Percentiles rank a stretch among this genome's conserved stretches.
Evolutionary conservation across 2,113 vertebrate species (phyloP).

Genomic region (Pleuronectes platessa): DNA sequence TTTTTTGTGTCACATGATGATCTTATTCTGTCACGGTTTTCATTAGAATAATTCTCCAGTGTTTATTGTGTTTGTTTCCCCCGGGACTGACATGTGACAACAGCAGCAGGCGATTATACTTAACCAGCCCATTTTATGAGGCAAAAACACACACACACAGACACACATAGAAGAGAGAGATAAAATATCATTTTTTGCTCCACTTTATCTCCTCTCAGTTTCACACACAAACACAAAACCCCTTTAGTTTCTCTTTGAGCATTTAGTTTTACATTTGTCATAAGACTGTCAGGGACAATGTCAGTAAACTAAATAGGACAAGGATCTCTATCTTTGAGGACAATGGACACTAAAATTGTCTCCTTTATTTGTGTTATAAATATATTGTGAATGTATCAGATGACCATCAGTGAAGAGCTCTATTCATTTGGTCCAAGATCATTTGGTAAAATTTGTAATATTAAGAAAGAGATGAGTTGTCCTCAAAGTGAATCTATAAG

Average conservation of each 20-base stretch:
- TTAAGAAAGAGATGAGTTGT: neutral
- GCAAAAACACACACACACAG: neutral
- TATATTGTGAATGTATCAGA: no score
- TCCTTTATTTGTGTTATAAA: no score
- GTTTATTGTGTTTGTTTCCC: constrained; percentile 19
- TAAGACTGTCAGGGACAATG: neutral
- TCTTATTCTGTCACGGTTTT: constrained; percentile 17
- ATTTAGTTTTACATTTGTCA: constrained; percentile 15
- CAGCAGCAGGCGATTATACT: constrained; percentile 11
- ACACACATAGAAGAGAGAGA: neutral
- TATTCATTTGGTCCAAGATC: neutral
- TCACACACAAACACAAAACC: constrained; percentile 9
- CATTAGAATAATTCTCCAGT: constrained; percentile 21
- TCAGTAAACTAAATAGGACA: no score
- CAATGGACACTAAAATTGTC: no score
- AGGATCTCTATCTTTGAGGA: no score
- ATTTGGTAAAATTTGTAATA: neutral
- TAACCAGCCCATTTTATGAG: neutral
- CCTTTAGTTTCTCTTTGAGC: neutral
- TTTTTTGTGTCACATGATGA: constrained; percentile 39
- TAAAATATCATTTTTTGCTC: neutral
- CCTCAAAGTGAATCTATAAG: neutral
- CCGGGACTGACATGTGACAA: constrained; percentile 27
- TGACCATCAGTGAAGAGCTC: no score
- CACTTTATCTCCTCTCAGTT: neutral